These are phyloP conservation scores for Oryzias javanicus DNA, from an alignment of 2,113 vertebrate genomes.

Conservation along the genomic window DNA sequence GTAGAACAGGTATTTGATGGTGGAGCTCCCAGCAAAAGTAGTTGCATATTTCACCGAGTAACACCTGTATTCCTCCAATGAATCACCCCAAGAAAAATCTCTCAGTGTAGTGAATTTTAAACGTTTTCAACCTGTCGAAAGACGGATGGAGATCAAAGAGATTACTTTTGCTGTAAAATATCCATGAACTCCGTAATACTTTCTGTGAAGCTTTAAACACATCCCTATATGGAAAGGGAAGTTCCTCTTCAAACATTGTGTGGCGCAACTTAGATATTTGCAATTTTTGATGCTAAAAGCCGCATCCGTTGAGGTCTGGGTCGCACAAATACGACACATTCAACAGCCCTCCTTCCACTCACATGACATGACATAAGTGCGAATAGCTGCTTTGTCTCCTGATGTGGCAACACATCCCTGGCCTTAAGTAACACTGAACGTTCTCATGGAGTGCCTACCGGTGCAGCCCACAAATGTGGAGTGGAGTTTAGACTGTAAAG, in stretches of 20 bases:
- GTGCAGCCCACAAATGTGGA: neutral
- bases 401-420: neutral
- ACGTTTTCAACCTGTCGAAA: slow-evolving; percentile 40
- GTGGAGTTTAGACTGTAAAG: neutral
- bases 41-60: slow-evolving; percentile 21
- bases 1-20: slow-evolving; percentile 22
- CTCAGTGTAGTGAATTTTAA: slow-evolving; percentile 11
- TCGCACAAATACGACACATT: slow-evolving; percentile 48
- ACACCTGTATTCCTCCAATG: slow-evolving; percentile 54
- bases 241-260: neutral
- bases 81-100: slow-evolving; percentile 13
- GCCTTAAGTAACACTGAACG: neutral
- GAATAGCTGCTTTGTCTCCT: slow-evolving; percentile 4
- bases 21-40: neutral
- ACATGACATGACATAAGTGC: slow-evolving; percentile 21
- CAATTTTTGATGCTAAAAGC: slow-evolving; percentile 5
- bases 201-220: neutral
- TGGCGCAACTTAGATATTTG: slow-evolving; percentile 25
- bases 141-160: slow-evolving; percentile 8
- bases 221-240: slow-evolving; percentile 47
- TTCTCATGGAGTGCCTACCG: neutral
- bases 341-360: slow-evolving; percentile 38
- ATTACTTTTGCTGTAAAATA: neutral
- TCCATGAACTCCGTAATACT: neutral
- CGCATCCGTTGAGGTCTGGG: slow-evolving; percentile 25